Evolutionary conservation across 2,888 invertebrate genomes (phyloP).

Genomic region (Dexiosoma caninum): DNA sequence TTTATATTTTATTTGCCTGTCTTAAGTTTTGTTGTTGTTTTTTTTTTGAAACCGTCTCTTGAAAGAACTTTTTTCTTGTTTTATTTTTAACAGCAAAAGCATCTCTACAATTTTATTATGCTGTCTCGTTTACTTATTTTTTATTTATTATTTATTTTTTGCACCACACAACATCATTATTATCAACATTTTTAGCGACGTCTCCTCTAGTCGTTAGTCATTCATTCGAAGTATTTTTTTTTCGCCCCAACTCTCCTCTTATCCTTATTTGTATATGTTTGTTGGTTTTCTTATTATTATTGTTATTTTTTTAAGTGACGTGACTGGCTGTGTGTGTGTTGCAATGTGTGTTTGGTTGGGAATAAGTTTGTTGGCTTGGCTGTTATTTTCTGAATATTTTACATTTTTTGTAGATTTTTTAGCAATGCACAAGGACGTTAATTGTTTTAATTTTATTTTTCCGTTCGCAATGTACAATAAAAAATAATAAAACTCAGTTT

Average conservation of each 20-base stretch:
- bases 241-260: slow-evolving; percentile 11
- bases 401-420: slow-evolving; percentile 48
- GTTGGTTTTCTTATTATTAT: not conserved
- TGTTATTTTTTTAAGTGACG: not conserved
- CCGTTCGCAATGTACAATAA: slow-evolving; percentile 34
- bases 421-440: slow-evolving; percentile 54
- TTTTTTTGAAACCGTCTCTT: slow-evolving; percentile 21
- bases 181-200: slow-evolving; percentile 37
- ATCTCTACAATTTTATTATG: not conserved
- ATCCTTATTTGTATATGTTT: slow-evolving; percentile 13
- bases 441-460: slow-evolving; percentile 62
- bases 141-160: too few relatives aligned
- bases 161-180: slow-evolving; percentile 34
- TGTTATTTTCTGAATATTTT: slow-evolving; percentile 50
- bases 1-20: slow-evolving; percentile 4
- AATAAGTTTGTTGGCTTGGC: slow-evolving; percentile 49
- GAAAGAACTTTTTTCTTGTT: slow-evolving; percentile 13
- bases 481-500: slow-evolving; percentile 35
- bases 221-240: slow-evolving; percentile 42
- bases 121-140: not conserved
- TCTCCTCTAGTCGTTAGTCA: slow-evolving; percentile 51
- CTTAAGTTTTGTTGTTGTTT: slow-evolving; percentile 47
- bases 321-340: slow-evolving; percentile 11
- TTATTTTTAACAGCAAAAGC: slow-evolving; percentile 28
- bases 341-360: not conserved